A percentile compares a stretch with the other conserved stretches of the same genome.
These are phyloP conservation scores for Chlorospingus semifuscus DNA, from an alignment of 2,797 vertebrate species.

Conservation along the genomic window DNA sequence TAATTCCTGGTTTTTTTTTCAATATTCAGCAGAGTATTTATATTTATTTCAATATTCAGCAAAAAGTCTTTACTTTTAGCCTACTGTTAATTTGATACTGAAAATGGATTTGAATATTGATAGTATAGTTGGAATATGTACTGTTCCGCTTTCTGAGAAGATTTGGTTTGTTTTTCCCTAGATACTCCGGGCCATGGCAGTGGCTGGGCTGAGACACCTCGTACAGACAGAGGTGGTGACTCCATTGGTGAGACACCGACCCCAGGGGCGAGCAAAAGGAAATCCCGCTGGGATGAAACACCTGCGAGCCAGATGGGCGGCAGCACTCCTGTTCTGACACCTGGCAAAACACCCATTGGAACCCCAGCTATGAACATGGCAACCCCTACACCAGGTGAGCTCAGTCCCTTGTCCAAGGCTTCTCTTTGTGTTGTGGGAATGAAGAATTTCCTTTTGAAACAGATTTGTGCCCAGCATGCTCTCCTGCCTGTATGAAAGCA, in stretches of 20 bases:
- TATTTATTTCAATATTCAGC: neutral
- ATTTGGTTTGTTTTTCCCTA: slow-evolving; percentile 16
- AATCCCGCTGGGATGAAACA: slow-evolving; percentile 97
- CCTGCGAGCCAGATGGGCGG: slow-evolving; percentile 99
- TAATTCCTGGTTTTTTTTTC: neutral
- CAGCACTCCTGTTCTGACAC: slow-evolving; percentile 94
- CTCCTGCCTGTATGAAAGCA: neutral
- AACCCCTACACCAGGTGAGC: slow-evolving; percentile 93
- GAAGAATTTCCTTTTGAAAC: neutral
- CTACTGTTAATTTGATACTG: neutral
- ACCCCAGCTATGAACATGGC: slow-evolving; percentile 99
- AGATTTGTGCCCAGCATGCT: neutral
- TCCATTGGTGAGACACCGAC: slow-evolving; percentile 97
- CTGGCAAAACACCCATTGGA: slow-evolving; percentile 96
- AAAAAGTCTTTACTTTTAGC: neutral
- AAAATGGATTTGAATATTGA: neutral
- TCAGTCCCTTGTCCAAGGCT: neutral
- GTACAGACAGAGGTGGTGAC: slow-evolving; percentile 95
- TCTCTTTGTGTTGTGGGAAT: neutral
- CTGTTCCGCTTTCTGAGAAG: neutral
- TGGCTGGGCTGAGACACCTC: slow-evolving; percentile 96
- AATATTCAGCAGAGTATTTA: neutral
- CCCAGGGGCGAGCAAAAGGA: slow-evolving; percentile 96
- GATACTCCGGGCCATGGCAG: slow-evolving; percentile 97
- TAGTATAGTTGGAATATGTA: neutral